These are phyloP conservation scores for Ochropleura plecta DNA, from an alignment of 2,888 invertebrate genomes.

Conservation along the genomic window DNA sequence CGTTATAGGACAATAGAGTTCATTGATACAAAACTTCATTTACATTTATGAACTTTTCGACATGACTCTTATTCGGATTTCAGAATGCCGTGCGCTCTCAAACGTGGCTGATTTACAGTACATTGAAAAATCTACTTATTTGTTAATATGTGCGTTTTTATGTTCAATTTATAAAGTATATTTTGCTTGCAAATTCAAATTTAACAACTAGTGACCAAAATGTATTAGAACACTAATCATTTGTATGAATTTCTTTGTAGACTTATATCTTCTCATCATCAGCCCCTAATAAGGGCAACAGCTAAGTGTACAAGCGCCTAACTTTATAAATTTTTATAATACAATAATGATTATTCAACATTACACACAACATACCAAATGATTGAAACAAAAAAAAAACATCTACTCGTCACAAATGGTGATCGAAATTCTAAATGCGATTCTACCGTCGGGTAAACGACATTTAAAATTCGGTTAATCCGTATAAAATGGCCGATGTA, in stretches of 20 bases:
- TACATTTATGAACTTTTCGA: slow-evolving; percentile 62
- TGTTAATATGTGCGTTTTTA: slow-evolving; percentile 84
- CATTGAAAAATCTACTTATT: slow-evolving; percentile 79
- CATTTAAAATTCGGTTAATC: slow-evolving; percentile 83
- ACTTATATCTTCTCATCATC: slow-evolving; percentile 62
- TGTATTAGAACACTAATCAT: slow-evolving; percentile 57
- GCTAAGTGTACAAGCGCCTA: slow-evolving; percentile 79
- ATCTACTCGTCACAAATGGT: slow-evolving; percentile 76
- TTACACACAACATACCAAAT: slow-evolving; percentile 80
- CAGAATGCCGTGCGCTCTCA: slow-evolving; percentile 49
- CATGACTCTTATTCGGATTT: slow-evolving; percentile 48
- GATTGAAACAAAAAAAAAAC: slow-evolving; percentile 79
- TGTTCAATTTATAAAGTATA: slow-evolving; percentile 82
- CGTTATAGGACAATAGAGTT: slow-evolving; percentile 52
- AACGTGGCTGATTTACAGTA: slow-evolving; percentile 68
- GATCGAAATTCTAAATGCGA: slow-evolving; percentile 80
- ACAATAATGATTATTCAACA: slow-evolving; percentile 77
- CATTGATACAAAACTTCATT: slow-evolving; percentile 64
- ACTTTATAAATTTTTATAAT: slow-evolving; percentile 74
- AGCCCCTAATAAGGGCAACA: slow-evolving; percentile 75
- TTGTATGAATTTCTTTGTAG: slow-evolving; percentile 66
- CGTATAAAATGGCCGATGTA: slow-evolving; percentile 86
- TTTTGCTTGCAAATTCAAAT: slow-evolving; percentile 76
- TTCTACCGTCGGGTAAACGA: slow-evolving; percentile 81
- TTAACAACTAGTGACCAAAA: slow-evolving; percentile 79